A percentile compares a stretch with the other conserved stretches of the same genome.
These are phyloP conservation scores for Nycticryphes semicollaris DNA, from an alignment of 2,113 vertebrate species.

Conservation along the genomic window DNA sequence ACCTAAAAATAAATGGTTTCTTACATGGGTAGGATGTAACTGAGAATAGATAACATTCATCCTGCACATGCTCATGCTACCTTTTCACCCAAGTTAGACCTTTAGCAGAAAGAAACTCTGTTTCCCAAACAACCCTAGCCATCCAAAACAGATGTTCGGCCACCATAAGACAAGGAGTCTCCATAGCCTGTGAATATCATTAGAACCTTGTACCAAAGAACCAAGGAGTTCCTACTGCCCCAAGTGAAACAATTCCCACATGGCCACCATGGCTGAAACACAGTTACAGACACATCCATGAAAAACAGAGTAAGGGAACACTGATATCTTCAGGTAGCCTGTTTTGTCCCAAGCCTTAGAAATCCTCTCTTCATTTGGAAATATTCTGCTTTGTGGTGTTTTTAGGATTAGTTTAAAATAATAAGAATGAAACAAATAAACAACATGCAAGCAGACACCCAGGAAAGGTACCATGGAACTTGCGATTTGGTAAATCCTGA, in stretches of 20 bases:
- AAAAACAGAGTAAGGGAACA: neutral
- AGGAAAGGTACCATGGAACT: neutral
- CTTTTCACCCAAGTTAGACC: neutral
- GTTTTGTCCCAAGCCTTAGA: neutral
- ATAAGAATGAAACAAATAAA: neutral
- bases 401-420: neutral
- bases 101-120: neutral
- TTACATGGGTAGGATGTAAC: neutral
- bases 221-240: neutral
- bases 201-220: neutral
- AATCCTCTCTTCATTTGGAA: neutral
- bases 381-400: neutral
- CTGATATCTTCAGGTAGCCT: neutral
- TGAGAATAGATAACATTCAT: neutral
- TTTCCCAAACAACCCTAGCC: neutral
- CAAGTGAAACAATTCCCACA: neutral
- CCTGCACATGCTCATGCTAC: fast-evolving
- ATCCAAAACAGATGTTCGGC: fast-evolving
- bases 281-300: neutral
- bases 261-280: neutral
- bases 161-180: neutral
- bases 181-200: neutral
- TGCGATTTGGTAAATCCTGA: neutral
- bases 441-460: neutral
- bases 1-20: neutral